Percentiles rank a stretch among this genome's conserved stretches.
Evolutionary conservation across 2,888 invertebrate species (phyloP).

Genomic region (Meganola albula): DNA sequence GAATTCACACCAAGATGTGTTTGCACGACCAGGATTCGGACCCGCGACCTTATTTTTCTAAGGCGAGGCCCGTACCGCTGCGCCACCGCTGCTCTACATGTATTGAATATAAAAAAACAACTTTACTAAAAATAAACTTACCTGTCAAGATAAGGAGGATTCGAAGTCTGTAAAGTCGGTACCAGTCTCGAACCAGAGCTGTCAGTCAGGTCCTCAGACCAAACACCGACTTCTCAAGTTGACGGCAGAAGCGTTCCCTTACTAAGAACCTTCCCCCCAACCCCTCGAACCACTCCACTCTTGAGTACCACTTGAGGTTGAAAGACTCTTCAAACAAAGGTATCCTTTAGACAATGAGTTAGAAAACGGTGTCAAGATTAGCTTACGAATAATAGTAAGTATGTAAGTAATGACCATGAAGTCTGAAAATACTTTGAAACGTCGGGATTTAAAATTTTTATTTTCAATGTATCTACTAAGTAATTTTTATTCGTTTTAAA

Average conservation of each 20-base stretch:
- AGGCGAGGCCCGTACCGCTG: too few species aligned
- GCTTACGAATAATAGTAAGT: too few species aligned
- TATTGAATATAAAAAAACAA: too few species aligned
- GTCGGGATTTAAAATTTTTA: too few species aligned
- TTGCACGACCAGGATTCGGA: too few species aligned
- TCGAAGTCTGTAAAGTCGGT: conserved; percentile 54
- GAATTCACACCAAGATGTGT: too few species aligned
- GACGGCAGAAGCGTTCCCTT: conserved; percentile 52
- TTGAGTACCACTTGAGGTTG: conserved; percentile 22
- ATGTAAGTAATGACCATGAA: too few species aligned
- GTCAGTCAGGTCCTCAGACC: conserved; percentile 44
- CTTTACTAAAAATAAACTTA: conserved; percentile 2
- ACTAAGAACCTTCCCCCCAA: conserved; percentile 26
- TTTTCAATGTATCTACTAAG: too few species aligned
- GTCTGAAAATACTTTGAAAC: too few species aligned
- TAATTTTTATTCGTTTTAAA: too few species aligned
- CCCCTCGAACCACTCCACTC: conserved; percentile 18
- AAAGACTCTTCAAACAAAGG: conserved; percentile 41
- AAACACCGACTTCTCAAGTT: conserved; percentile 69
- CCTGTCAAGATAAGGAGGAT: conserved; percentile 46
- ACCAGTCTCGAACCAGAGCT: conserved; percentile 67
- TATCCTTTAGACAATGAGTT: conserved; percentile 52
- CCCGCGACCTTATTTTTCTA: too few species aligned
- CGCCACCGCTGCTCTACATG: too few species aligned
- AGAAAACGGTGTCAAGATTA: conserved; percentile 38